Conservation (phyloP, 2,113 vertebrate species). For the Pholis gunnellus region DNA sequence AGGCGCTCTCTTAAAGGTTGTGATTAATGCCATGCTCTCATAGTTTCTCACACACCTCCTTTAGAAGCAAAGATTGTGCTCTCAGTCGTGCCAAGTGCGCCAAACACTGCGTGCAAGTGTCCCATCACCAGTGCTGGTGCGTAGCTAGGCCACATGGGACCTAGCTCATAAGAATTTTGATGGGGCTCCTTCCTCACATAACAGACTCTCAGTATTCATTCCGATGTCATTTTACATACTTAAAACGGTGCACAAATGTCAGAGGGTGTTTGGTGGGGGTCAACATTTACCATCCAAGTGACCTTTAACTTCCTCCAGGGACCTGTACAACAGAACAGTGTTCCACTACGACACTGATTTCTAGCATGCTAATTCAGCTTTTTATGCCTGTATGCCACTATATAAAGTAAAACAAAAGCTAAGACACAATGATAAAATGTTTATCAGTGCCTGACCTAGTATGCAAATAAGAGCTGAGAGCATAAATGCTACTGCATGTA, state of each 20-base stretch:
- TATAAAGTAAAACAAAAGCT: background rate
- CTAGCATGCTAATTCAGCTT: background rate
- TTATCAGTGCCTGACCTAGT: background rate
- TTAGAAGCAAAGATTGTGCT: conserved; percentile 12
- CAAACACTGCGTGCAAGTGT: conserved; percentile 24
- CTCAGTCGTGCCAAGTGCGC: conserved; percentile 39
- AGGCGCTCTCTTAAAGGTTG: conserved; percentile 3
- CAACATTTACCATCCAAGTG: conserved; percentile 10
- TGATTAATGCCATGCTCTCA: conserved; percentile 12
- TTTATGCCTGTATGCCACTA: background rate
- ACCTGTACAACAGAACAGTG: background rate
- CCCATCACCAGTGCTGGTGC: conserved; percentile 29
- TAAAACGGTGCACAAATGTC: background rate
- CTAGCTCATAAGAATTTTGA: background rate
- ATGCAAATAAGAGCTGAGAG: conserved; percentile 15
- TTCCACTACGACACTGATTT: background rate
- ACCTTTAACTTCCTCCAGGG: background rate
- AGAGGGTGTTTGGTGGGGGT: background rate
- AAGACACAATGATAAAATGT: conserved; percentile 2
- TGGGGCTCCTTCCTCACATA: background rate
- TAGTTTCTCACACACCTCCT: conserved; percentile 8
- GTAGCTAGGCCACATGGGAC: conserved; percentile 36
- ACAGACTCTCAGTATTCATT: background rate
- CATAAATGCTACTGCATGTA: too few relatives aligned
- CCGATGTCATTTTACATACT: background rate